phyloP scores from a whole-genome alignment of 1,140 invertebrate genomes.

The Pomacea maculata region DNA sequence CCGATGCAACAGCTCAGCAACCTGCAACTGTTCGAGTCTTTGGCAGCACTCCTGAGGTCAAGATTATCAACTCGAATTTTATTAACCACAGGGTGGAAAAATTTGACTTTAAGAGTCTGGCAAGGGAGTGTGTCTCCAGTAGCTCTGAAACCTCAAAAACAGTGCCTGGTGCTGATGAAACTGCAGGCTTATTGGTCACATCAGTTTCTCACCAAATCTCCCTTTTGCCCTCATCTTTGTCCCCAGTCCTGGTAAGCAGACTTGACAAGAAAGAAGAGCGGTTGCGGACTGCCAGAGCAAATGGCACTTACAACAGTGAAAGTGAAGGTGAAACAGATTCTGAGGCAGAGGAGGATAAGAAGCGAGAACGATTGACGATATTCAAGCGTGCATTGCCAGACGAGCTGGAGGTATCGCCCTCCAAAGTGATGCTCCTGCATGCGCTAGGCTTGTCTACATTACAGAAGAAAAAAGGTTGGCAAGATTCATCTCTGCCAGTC shows the following conservation, averaged over 20 bases:
- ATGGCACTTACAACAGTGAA: constrained; percentile 45
- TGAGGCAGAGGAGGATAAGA: constrained; percentile 37
- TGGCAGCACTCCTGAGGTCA: not conserved
- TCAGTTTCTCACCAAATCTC: not conserved
- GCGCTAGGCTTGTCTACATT: constrained; percentile 50
- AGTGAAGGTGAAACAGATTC: constrained; percentile 46
- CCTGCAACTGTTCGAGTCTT: not conserved
- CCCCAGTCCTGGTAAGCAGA: constrained; percentile 36
- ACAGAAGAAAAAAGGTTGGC: constrained; percentile 51
- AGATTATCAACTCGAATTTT: constrained; percentile 13
- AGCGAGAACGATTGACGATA: constrained; percentile 39
- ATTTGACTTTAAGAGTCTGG: constrained; percentile 41
- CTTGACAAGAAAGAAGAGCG: constrained; percentile 48
- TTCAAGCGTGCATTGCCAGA: constrained; percentile 44
- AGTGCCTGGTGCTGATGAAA: not conserved
- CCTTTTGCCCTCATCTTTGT: not conserved
- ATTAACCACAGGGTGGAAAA: constrained; percentile 30
- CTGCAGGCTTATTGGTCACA: not conserved
- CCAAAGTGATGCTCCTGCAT: constrained; percentile 50
- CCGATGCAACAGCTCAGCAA: not conserved
- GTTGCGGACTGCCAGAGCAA: constrained; percentile 33
- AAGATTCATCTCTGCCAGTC: no score
- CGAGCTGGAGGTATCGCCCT: constrained; percentile 49
- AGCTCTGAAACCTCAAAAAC: not conserved
- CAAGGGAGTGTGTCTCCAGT: constrained; percentile 21